Conservation (phyloP, 2,113 vertebrate genomes). For the Mohoua ochrocephala region DNA sequence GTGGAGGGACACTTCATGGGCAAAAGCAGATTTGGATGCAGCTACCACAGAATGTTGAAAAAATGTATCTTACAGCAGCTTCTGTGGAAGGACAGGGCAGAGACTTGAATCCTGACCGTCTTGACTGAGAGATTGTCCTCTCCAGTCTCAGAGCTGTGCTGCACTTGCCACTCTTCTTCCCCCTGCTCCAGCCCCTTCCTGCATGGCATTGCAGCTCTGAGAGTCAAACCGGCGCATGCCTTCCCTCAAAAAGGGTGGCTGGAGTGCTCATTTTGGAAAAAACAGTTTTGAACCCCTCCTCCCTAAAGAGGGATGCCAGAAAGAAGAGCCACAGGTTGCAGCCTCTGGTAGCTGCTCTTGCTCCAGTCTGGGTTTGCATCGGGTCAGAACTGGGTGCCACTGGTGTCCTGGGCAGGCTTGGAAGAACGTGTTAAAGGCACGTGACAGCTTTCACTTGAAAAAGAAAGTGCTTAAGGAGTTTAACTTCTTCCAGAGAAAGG, state of each 20-base stretch:
- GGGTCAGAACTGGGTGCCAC: background rate
- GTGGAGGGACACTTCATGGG: background rate
- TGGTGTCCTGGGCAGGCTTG: background rate
- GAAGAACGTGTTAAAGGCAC: background rate
- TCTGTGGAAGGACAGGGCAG: background rate
- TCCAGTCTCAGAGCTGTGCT: background rate
- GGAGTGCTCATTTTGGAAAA: background rate
- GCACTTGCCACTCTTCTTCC: background rate
- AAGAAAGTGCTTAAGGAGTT: background rate
- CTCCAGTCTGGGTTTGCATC: background rate
- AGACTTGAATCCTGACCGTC: background rate
- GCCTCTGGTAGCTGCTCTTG: background rate
- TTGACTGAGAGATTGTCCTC: background rate
- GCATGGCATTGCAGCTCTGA: rapidly evolving
- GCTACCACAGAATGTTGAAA: background rate
- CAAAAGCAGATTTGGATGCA: background rate
- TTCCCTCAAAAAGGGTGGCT: background rate
- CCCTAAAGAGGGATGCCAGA: background rate
- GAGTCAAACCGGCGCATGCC: background rate
- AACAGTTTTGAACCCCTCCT: background rate
- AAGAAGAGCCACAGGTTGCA: rapidly evolving
- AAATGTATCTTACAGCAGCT: background rate
- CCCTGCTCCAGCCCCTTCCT: background rate
- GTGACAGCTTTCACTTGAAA: background rate
- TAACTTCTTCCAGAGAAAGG: background rate